A percentile compares a stretch with the other conserved stretches of the same genome.
These are phyloP conservation scores for Naso thynnoides DNA, from an alignment of 2,797 vertebrate species.

Conservation along the genomic window DNA sequence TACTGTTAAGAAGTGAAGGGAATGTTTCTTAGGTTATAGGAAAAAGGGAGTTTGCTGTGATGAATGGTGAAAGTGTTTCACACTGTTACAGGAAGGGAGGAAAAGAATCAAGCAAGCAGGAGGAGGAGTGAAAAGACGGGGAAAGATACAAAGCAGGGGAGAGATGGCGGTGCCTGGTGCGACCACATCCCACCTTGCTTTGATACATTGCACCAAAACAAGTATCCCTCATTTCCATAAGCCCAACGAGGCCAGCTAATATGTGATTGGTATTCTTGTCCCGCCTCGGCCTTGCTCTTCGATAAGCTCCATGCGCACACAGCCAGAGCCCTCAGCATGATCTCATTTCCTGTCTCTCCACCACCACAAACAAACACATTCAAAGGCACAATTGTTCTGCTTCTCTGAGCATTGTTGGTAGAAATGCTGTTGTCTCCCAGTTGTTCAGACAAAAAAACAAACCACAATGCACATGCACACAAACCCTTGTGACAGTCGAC, in stretches of 20 bases:
- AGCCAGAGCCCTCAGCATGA: conserved; percentile 71
- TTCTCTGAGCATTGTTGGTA: conserved; percentile 64
- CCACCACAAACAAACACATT: conserved; percentile 72
- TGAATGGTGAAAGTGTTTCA: conserved; percentile 35
- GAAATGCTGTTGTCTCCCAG: conserved; percentile 63
- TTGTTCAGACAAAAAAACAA: conserved; percentile 53
- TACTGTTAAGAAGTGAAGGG: conserved; percentile 8
- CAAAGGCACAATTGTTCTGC: conserved; percentile 76
- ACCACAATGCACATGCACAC: conserved; percentile 21
- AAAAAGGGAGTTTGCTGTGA: conserved; percentile 25
- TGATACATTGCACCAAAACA: conserved; percentile 61
- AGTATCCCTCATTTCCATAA: conserved; percentile 74
- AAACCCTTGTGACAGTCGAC: conserved; percentile 38
- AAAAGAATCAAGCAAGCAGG: conserved; percentile 17
- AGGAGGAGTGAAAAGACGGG: conserved; percentile 9
- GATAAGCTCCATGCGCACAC: conserved; percentile 67
- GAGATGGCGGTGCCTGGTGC: conserved; percentile 39
- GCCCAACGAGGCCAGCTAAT: conserved; percentile 64
- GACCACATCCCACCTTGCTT: conserved; percentile 51
- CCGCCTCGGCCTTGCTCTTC: conserved; percentile 55
- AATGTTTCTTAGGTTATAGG: conserved; percentile 38
- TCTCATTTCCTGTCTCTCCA: conserved; percentile 82
- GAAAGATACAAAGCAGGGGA: conserved; percentile 4
- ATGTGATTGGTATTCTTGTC: conserved; percentile 78
- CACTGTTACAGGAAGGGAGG: conserved; percentile 23